Percentiles rank a stretch among this genome's conserved stretches.
Evolutionary conservation across 2,797 vertebrate species (phyloP).

Genomic region (Astyanax mexicanus): DNA sequence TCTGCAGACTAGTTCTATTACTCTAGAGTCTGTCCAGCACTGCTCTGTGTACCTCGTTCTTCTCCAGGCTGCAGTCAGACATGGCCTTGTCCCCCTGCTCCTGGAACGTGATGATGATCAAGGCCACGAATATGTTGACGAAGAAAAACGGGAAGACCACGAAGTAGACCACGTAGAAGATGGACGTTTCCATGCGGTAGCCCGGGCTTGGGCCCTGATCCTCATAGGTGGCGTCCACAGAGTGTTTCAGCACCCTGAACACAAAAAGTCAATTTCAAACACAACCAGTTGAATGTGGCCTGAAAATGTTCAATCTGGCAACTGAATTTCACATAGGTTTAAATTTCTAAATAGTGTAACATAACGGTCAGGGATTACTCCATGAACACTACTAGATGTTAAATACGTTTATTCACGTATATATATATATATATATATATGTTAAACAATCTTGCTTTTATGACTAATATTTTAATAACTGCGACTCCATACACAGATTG

Average conservation of each 20-base stretch:
- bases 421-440: too few species aligned
- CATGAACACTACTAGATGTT: too few species aligned
- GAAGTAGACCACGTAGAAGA: constrained; percentile 99
- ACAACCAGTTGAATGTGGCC: too few species aligned
- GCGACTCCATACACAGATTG: too few species aligned
- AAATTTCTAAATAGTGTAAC: too few species aligned
- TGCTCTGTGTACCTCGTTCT: constrained; percentile 90
- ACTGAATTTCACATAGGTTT: too few species aligned
- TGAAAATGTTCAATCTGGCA: too few species aligned
- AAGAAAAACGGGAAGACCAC: constrained; percentile 99
- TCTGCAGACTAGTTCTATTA: too few species aligned
- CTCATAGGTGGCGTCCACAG: constrained; percentile 95
- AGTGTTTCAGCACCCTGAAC: constrained; percentile 94
- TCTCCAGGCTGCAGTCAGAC: constrained; percentile 97
- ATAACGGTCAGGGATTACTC: too few species aligned
- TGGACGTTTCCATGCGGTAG: constrained; percentile 97
- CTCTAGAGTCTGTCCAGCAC: neutral
- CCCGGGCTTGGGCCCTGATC: constrained; percentile 96
- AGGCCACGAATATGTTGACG: constrained; percentile 98
- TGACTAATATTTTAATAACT: too few species aligned
- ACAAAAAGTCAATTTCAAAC: constrained; percentile 25
- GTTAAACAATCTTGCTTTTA: too few species aligned
- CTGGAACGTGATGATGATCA: constrained; percentile 99
- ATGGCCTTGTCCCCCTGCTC: constrained; percentile 99
- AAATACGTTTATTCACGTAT: too few species aligned